phyloP scores from a whole-genome alignment of 2,888 invertebrate species.

The Drosophila monieri region DNA sequence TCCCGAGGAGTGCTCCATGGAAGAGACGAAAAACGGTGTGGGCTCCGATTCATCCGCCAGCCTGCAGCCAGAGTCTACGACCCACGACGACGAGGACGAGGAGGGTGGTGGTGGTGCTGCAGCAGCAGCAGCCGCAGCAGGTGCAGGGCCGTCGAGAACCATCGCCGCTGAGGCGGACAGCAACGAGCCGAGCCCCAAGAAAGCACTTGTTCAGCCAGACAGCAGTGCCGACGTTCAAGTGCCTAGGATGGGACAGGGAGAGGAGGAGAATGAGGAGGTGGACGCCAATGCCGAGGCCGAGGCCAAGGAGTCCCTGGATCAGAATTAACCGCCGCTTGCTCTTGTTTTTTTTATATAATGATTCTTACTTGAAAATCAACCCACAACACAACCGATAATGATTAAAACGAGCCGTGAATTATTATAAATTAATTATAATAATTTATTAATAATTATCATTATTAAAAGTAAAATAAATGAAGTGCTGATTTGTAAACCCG shows the following conservation, averaged over 20 bases:
- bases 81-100: constrained; percentile 75
- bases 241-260: constrained; percentile 13
- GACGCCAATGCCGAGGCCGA: constrained; percentile 60
- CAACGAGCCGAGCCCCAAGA: constrained; percentile 81
- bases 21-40: constrained; percentile 67
- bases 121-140: constrained; percentile 12
- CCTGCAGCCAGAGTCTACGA: constrained; percentile 67
- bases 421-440: constrained; percentile 79
- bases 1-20: constrained; percentile 75
- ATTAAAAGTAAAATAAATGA: constrained; percentile 73
- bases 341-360: constrained; percentile 46
- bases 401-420: constrained; percentile 67
- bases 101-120: constrained; percentile 25
- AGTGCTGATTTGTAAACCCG: constrained; percentile 70
- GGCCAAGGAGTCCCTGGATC: constrained; percentile 50
- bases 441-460: constrained; percentile 78
- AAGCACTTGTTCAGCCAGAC: constrained; percentile 69
- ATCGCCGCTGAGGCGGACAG: constrained; percentile 65
- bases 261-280: constrained; percentile 12
- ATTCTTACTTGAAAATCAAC: constrained; percentile 44
- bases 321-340: constrained; percentile 49
- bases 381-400: constrained; percentile 44
- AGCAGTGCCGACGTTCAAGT: constrained; percentile 58
- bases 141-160: constrained; percentile 19
- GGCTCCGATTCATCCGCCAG: constrained; percentile 56